phyloP scores from a whole-genome alignment of 2,113 vertebrate genomes.

The Regulus satrapa region DNA sequence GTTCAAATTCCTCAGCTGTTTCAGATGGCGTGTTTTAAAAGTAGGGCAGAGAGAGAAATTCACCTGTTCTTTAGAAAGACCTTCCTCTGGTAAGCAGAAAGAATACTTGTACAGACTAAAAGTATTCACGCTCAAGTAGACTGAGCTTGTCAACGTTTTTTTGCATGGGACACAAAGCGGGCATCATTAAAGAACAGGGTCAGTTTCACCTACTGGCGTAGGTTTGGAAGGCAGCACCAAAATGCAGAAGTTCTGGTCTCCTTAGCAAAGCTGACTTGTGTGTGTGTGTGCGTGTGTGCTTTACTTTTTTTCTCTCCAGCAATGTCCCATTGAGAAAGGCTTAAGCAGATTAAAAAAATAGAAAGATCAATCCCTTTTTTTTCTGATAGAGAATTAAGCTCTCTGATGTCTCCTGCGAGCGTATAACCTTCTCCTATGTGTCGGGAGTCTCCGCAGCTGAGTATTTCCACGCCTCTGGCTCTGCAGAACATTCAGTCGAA shows the following conservation, averaged over 20 bases:
- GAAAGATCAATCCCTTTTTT: background rate
- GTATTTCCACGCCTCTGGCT: slow-evolving; percentile 47
- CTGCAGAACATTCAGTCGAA: slow-evolving; percentile 22
- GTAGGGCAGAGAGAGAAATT: background rate
- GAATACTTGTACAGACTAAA: background rate
- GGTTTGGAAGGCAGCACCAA: background rate
- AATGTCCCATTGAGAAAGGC: background rate
- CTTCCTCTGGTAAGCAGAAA: background rate
- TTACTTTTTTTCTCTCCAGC: background rate
- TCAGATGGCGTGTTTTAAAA: background rate
- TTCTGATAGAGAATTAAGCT: background rate
- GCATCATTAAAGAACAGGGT: background rate
- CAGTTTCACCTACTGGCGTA: background rate
- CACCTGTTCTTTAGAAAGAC: background rate
- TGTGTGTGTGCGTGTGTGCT: background rate
- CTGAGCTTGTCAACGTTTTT: background rate
- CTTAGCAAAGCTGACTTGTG: background rate
- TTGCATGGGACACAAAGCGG: background rate
- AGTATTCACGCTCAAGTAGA: background rate
- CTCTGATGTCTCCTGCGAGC: slow-evolving; percentile 20
- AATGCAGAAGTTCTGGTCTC: background rate
- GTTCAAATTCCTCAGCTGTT: background rate
- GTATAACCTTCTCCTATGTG: slow-evolving; percentile 40
- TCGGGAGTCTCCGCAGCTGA: slow-evolving; percentile 17
- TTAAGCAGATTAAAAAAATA: background rate